These are phyloP conservation scores for Patiria pectinifera DNA, from an alignment of 53 echinoderm and acorn worm species.

Conservation along the genomic window DNA sequence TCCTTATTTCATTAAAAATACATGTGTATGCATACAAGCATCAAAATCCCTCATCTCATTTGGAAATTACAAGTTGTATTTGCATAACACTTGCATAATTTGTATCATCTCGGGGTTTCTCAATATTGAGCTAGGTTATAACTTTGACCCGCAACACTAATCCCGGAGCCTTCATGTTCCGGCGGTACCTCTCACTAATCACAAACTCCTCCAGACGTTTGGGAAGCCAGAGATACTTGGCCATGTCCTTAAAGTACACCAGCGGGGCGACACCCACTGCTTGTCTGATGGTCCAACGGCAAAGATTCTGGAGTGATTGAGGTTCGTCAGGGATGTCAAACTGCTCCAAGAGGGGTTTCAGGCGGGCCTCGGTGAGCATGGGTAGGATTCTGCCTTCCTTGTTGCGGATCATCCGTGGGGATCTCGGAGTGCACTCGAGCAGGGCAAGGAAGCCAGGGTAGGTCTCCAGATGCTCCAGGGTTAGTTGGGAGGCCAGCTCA, in stretches of 20 bases:
- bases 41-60: not conserved
- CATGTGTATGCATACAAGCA: too few species aligned
- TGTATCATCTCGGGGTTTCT: not conserved
- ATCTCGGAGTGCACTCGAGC: conserved; percentile 30
- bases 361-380: not conserved
- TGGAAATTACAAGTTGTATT: not conserved
- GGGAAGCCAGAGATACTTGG: conserved; percentile 33
- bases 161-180: conserved; percentile 50
- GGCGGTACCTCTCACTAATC: conserved; percentile 51
- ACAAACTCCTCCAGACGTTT: conserved; percentile 25
- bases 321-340: conserved; percentile 31
- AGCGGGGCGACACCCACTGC: conserved; percentile 40
- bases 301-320: conserved; percentile 24
- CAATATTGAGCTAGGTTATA: not conserved
- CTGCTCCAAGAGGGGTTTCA: conserved; percentile 16
- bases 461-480: conserved; percentile 13
- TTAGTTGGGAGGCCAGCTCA: conserved; percentile 10
- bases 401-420: conserved; percentile 48
- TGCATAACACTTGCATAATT: not conserved
- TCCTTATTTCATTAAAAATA: too few species aligned
- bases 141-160: conserved; percentile 5
- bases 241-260: conserved; percentile 35
- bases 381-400: conserved; percentile 20
- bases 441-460: conserved; percentile 43
- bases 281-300: conserved; percentile 36